A percentile compares a stretch with the other conserved stretches of the same genome.
Evolutionary conservation across 2,113 vertebrate species (phyloP).

Genomic region (Gallinago paraguaiae): DNA sequence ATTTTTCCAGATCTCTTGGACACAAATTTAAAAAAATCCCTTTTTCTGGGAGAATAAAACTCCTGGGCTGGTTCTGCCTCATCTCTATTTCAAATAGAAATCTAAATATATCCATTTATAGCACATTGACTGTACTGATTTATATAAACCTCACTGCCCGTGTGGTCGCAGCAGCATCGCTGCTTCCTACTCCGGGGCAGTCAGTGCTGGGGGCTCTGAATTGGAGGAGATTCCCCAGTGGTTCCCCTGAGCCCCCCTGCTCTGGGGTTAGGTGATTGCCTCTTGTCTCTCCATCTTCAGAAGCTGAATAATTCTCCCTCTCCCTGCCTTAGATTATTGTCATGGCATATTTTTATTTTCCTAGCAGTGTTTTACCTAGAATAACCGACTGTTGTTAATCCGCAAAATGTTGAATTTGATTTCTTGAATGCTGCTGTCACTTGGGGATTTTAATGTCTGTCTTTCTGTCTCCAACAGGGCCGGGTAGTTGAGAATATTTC

Average conservation of each 20-base stretch:
- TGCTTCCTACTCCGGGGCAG: background rate
- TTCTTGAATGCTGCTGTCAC: fast-evolving
- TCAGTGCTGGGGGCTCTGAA: background rate
- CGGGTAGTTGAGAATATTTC: slow-evolving; percentile 98
- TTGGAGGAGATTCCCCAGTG: fast-evolving
- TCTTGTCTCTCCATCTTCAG: slow-evolving; percentile 19
- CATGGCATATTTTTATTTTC: fast-evolving
- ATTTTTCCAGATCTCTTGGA: background rate
- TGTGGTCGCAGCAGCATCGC: background rate
- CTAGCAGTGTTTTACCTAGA: fast-evolving
- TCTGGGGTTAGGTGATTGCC: background rate
- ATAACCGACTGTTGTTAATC: fast-evolving
- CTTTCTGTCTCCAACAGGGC: slow-evolving; percentile 76
- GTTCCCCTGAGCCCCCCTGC: background rate
- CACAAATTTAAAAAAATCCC: too few relatives aligned
- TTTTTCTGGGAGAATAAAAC: background rate
- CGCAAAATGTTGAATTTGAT: fast-evolving
- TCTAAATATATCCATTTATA: too few relatives aligned
- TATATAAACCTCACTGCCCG: background rate
- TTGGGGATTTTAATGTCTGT: fast-evolving
- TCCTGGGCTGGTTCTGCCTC: background rate
- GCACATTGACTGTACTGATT: background rate
- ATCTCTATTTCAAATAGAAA: background rate
- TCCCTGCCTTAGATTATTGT: background rate
- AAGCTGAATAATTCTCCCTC: background rate